These are phyloP conservation scores for Percina caprodes DNA, from an alignment of 2,113 vertebrate species.

Conservation along the genomic window DNA sequence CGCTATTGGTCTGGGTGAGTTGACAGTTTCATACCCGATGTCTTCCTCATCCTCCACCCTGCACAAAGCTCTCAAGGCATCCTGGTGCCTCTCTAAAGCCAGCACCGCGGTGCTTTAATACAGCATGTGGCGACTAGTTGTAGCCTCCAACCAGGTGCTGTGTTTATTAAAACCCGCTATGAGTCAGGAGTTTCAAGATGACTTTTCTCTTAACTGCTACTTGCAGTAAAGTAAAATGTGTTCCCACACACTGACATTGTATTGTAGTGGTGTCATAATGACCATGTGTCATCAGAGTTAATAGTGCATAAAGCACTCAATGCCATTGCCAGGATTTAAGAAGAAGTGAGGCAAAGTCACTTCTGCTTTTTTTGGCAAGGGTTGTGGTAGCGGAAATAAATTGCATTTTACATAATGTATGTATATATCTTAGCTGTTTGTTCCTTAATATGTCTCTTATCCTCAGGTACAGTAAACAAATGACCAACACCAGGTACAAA, in stretches of 20 bases:
- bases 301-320: not conserved
- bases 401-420: not conserved
- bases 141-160: slow-evolving; percentile 39
- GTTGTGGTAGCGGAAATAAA: slow-evolving; percentile 9
- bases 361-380: not conserved
- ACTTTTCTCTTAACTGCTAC: slow-evolving; percentile 56
- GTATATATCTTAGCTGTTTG: not conserved
- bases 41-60: slow-evolving; percentile 38
- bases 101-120: slow-evolving; percentile 11
- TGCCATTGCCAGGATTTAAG: not conserved
- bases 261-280: slow-evolving; percentile 36
- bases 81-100: slow-evolving; percentile 35
- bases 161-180: slow-evolving; percentile 32
- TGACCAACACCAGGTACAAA: not conserved
- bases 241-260: slow-evolving; percentile 24
- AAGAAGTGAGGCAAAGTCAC: not conserved
- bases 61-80: slow-evolving; percentile 38
- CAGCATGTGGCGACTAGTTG: not conserved
- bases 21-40: slow-evolving; percentile 49
- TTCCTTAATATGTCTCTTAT: not conserved
- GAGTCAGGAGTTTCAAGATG: slow-evolving; percentile 62
- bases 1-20: slow-evolving; percentile 54
- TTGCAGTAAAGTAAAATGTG: slow-evolving; percentile 42
- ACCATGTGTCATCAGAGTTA: slow-evolving; percentile 24
- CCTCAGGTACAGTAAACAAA: not conserved